Conservation (phyloP, 2,113 vertebrate genomes). For the Lophius piscatorius region DNA sequence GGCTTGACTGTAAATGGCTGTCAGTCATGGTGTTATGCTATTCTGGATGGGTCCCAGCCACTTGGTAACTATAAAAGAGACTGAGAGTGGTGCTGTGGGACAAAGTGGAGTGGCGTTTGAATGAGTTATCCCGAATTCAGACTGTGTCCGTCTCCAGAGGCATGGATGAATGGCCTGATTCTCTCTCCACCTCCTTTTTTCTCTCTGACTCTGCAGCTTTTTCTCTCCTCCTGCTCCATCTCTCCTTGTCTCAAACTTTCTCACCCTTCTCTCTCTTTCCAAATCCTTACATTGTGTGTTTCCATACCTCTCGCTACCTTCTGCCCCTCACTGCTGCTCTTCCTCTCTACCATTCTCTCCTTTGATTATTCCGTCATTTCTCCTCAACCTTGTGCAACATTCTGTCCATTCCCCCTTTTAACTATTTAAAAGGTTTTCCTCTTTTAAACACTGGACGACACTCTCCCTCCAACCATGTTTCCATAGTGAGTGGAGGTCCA, state of each 20-base stretch:
- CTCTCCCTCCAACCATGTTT: slow-evolving; percentile 56
- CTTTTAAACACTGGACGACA: slow-evolving; percentile 29
- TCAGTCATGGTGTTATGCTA: slow-evolving; percentile 59
- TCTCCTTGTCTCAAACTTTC: slow-evolving; percentile 56
- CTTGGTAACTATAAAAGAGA: slow-evolving; percentile 66
- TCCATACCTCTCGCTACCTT: slow-evolving; percentile 5
- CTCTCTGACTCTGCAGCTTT: slow-evolving; percentile 54
- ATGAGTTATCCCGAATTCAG: slow-evolving; percentile 77
- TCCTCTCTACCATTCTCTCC: slow-evolving; percentile 28
- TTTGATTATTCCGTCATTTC: slow-evolving; percentile 32
- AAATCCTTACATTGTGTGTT: slow-evolving; percentile 51
- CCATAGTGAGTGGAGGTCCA: slow-evolving; percentile 58
- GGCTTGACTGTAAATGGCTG: slow-evolving; percentile 47
- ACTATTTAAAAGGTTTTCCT: slow-evolving; percentile 39
- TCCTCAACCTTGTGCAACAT: slow-evolving; percentile 30
- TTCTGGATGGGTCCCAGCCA: slow-evolving; percentile 65
- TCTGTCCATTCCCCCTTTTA: slow-evolving; percentile 41
- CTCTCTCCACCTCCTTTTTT: slow-evolving; percentile 64
- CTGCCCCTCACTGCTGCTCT: slow-evolving; percentile 32
- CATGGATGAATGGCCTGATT: slow-evolving; percentile 77
- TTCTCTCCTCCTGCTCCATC: slow-evolving; percentile 29
- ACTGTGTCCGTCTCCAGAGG: slow-evolving; percentile 73
- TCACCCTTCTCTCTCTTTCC: slow-evolving; percentile 32
- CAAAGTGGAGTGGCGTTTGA: slow-evolving; percentile 73
- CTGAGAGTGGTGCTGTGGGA: slow-evolving; percentile 73